Base-by-base conservation (phyloP, 2,797 vertebrate genomes). In the Tiaroga cobitis region DNA sequence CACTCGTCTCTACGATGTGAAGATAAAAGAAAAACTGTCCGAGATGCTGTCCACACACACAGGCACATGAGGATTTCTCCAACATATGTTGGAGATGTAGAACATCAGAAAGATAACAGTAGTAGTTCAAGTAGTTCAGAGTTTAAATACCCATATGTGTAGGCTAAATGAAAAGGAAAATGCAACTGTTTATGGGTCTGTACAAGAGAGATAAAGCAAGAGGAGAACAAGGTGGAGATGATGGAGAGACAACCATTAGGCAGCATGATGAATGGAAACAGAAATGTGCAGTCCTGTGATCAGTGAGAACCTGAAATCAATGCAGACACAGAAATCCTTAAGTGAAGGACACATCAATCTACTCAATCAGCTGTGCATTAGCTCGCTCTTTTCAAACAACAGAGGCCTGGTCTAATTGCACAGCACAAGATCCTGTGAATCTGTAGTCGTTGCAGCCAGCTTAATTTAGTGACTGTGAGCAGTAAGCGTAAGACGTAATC, bases 281-380 rank as follows among this genome's bases (percentile, higher is more conserved):
- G 37, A 73, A 61, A 82, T 61, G 81, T 46, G 39, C 51, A 73
- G 68, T 59, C 18, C 51, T 82, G 67, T 46, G 39, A 82, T 82
- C 69, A 59, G 39, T 34, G 39, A 82, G 39, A 73, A 82, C 51
- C 54, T 59, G 39, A 73, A 73, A 82, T 82, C 81, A 73, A 73
- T 73, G 51, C 37, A 73, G 37, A 82, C 68, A 61, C 26, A 82
- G 37, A 82, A 82, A 72, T 82, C 69, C 19, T 61, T 43, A 82
- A 46, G 69, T 61, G 81, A 63, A 82, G 81, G 54, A 82, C 69
- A 34, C 49, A 63, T 82, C 81, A 74, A 82, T 74, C 37, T 56
- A 81, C 80, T 82, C 81, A 63, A 82, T 63, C 69, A 74, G 69
- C 70, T 34, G 37, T 13, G 10, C n/a, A 61, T 74, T 73, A 46